Evolutionary conservation across 2,888 invertebrate species (phyloP), one percentile per base, ranked within the genome.

Genomic region (Trissoscelio sp.): DNA sequence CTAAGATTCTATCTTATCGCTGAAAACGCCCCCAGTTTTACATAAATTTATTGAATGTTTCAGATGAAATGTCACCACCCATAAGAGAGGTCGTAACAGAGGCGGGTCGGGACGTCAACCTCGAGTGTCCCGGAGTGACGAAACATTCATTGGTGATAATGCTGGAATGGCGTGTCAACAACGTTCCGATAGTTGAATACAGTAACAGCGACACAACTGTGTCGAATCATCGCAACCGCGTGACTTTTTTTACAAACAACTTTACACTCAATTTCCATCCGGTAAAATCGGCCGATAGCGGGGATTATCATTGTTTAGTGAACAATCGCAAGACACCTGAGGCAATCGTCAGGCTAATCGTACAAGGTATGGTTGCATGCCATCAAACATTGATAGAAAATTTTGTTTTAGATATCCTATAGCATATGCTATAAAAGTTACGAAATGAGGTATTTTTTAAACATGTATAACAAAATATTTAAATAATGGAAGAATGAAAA

Each of bases 301-400:
- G 94, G 44, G 94, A 94, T 87, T 95, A 95, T 88, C 93, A 93
- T 85, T 95, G 95, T 87, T 92, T 95, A 84, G 94, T 95, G 86
- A 95, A 95, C 91, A 94, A 93, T 89, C 92, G 95, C 51, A 94
- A 94, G 74, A 93, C 93, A 88, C 94, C 95, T 12, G 94, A 95
- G 88, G 93, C 94, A 39, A 92, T 95, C 84, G 93, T 95, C 83
- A 93, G 93, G 87, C 93, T 95, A 85, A 92, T 94, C 84, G 95
- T 95, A 75, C 94, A 94, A 93, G 95, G 95, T 95, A 91, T 92
- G 92, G 6, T n/a, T n/a, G n/a, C n/a, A n/a, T n/a, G n/a, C n/a
- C n/a, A n/a, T n/a, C n/a, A n/a, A n/a, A n/a, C n/a, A n/a, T n/a
- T n/a, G n/a, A n/a, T n/a, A n/a, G n/a, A n/a, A n/a, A n/a, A n/a